A percentile compares a stretch with the other conserved stretches of the same genome.
phyloP scores from a whole-genome alignment of 2,888 invertebrate species.

The Caenorhabditis afra region DNA sequence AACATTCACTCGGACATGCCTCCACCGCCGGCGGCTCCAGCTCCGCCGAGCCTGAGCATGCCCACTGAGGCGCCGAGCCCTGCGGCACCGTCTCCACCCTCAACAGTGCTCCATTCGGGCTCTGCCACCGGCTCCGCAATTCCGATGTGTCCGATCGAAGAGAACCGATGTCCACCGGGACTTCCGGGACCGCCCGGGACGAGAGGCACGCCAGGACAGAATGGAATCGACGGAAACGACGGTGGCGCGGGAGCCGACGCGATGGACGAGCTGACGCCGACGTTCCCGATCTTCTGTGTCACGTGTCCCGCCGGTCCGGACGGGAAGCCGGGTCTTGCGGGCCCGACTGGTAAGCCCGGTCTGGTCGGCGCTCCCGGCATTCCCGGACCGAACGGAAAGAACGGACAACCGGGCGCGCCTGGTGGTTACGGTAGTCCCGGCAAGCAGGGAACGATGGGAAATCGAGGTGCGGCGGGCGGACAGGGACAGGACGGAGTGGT shows the following conservation, averaged over 20 bases:
- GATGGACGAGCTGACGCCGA: constrained; percentile 48
- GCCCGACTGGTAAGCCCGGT: constrained; percentile 40
- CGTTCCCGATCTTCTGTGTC: constrained; percentile 36
- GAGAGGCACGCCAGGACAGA: constrained; percentile 26
- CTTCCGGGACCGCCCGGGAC: constrained; percentile 49
- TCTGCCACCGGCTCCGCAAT: constrained; percentile 5
- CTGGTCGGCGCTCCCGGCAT: constrained; percentile 43
- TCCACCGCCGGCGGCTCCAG: background rate
- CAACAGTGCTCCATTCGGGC: background rate
- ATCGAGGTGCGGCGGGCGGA: constrained; percentile 28
- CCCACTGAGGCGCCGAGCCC: background rate
- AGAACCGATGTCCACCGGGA: constrained; percentile 49
- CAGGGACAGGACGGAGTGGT: constrained; percentile 52
- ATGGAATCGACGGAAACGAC: constrained; percentile 55
- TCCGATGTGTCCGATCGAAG: constrained; percentile 48
- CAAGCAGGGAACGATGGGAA: constrained; percentile 50
- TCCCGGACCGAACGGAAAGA: constrained; percentile 54
- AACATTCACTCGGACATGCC: background rate
- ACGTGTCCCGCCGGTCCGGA: constrained; percentile 55
- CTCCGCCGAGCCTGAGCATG: constrained; percentile 1
- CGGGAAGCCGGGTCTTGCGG: constrained; percentile 46
- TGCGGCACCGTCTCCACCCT: background rate
- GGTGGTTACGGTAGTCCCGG: constrained; percentile 53
- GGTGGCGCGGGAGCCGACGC: constrained; percentile 44
- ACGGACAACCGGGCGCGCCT: constrained; percentile 53